These are phyloP conservation scores for Chelmon rostratus DNA, from an alignment of 2,797 vertebrate genomes.

Conservation along the genomic window DNA sequence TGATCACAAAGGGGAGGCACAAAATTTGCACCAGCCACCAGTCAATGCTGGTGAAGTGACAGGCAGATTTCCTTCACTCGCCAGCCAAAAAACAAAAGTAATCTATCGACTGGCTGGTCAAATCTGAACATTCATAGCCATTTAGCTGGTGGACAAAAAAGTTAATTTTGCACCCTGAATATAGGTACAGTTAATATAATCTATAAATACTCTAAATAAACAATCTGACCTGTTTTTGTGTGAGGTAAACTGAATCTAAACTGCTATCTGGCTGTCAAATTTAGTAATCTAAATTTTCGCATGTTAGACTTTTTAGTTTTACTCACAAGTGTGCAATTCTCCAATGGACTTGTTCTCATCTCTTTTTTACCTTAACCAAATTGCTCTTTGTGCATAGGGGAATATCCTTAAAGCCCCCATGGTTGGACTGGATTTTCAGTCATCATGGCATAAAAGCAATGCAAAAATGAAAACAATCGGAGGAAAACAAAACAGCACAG, in stretches of 20 bases:
- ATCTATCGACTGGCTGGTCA: too few species aligned
- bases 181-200: not conserved
- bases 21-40: too few species aligned
- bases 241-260: too few species aligned
- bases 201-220: not conserved
- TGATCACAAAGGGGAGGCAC: not conserved
- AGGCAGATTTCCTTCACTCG: too few species aligned
- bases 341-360: not conserved
- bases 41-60: too few species aligned
- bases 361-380: conserved; percentile 28
- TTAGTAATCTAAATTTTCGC: not conserved
- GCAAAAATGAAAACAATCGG: conserved; percentile 13
- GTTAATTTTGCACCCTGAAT: too few species aligned
- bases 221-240: conserved; percentile 5
- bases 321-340: conserved; percentile 10
- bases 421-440: conserved; percentile 34
- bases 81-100: too few species aligned
- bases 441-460: conserved; percentile 13
- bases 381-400: not conserved
- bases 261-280: not conserved
- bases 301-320: not conserved
- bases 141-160: too few species aligned
- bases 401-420: conserved; percentile 15
- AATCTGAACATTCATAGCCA: too few species aligned
- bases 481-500: conserved; percentile 25